Evolutionary conservation across 2,113 vertebrate genomes (phyloP).

Genomic region (Cryptomyrus ogoouensis): DNA sequence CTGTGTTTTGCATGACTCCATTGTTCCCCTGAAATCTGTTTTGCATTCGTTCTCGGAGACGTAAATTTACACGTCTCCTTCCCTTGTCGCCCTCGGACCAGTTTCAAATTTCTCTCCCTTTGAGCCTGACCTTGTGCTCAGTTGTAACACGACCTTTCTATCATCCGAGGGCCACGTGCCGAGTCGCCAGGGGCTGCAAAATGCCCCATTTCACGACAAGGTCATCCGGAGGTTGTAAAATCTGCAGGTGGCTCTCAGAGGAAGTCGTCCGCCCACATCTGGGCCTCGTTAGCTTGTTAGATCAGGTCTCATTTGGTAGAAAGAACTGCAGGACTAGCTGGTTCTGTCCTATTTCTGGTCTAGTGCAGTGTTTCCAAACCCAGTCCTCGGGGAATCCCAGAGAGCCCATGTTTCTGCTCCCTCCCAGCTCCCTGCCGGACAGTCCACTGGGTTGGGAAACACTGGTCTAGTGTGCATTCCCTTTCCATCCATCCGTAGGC

Average conservation of each 20-base stretch:
- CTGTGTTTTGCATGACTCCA: not conserved
- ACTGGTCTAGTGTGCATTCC: not conserved
- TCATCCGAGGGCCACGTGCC: not conserved
- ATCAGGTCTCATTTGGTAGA: not conserved
- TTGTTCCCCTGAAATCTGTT: not conserved
- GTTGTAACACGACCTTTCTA: too few species aligned
- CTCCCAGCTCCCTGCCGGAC: not conserved
- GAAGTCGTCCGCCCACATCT: not conserved
- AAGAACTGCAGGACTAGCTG: not conserved
- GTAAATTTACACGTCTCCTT: not conserved
- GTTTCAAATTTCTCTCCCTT: not conserved
- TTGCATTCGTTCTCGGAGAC: not conserved
- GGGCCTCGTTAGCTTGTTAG: not conserved
- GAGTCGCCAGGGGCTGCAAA: not conserved
- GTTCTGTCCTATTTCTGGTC: not conserved
- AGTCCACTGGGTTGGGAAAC: not conserved
- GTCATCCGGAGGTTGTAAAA: not conserved
- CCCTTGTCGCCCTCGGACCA: not conserved
- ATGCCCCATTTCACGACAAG: not conserved
- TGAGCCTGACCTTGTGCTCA: not conserved
- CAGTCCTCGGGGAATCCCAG: not conserved
- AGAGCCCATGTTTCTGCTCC: not conserved
- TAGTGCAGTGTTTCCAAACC: not conserved
- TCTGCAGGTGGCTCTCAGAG: not conserved
- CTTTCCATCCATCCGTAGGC: conserved; percentile 53